phyloP scores from a whole-genome alignment of 2,113 vertebrate species.

The Vidua chalybeata region DNA sequence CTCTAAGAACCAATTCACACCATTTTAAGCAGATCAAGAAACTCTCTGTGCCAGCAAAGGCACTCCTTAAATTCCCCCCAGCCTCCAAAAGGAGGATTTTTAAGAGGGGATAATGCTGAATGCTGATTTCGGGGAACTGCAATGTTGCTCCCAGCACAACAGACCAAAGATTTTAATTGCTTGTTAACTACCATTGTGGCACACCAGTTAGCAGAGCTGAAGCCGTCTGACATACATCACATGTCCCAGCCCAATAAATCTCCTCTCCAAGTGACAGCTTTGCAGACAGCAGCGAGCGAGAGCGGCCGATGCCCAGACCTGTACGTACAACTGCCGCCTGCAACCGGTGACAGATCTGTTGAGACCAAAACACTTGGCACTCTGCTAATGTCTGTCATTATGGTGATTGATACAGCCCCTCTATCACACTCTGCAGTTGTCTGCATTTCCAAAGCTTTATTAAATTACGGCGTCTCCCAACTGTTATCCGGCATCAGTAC shows the following conservation, averaged over 20 bases:
- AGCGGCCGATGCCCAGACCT: conserved; percentile 30
- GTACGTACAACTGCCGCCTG: conserved; percentile 29
- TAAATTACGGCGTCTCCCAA: conserved; percentile 76
- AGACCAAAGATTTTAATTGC: conserved; percentile 65
- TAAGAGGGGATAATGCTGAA: background rate
- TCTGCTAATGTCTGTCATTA: conserved; percentile 91
- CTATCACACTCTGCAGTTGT: conserved; percentile 66
- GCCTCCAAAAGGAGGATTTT: background rate
- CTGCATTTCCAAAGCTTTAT: conserved; percentile 74
- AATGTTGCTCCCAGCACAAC: background rate
- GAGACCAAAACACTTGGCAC: conserved; percentile 85
- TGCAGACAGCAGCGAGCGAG: conserved; percentile 42
- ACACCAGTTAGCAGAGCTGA: conserved; percentile 45
- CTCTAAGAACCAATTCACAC: background rate
- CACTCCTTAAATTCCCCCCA: background rate
- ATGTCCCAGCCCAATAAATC: conserved; percentile 63
- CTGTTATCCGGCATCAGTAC: conserved; percentile 31
- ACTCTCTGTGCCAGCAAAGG: background rate
- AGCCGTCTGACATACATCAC: conserved; percentile 61
- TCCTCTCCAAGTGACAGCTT: conserved; percentile 49
- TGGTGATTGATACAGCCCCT: conserved; percentile 85
- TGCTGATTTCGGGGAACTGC: background rate
- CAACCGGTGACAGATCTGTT: conserved; percentile 51
- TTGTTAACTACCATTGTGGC: conserved; percentile 54
- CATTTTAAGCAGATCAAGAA: background rate